A percentile compares a stretch with the other conserved stretches of the same genome.
phyloP scores from a whole-genome alignment of 2,113 vertebrate genomes.

The Hydropotes inermis region DNA sequence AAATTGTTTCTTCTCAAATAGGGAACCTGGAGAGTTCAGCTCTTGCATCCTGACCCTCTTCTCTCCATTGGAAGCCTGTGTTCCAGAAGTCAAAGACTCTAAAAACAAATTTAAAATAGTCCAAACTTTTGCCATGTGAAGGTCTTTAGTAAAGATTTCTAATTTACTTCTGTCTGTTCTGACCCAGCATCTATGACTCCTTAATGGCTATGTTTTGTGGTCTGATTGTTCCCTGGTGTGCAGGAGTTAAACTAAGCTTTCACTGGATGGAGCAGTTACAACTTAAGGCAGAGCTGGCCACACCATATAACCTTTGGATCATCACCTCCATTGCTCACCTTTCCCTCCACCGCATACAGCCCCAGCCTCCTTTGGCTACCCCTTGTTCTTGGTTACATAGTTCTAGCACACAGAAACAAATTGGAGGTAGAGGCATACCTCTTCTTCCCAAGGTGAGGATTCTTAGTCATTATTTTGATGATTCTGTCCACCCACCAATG shows the following conservation, averaged over 20 bases:
- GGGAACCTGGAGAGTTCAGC: background rate
- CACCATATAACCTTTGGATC: background rate
- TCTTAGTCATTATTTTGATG: background rate
- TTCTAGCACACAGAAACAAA: background rate
- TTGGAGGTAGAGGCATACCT: background rate
- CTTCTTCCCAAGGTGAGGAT: background rate
- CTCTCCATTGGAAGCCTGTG: background rate
- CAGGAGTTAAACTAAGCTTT: background rate
- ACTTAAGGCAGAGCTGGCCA: background rate
- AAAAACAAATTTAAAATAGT: background rate
- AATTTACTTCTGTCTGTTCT: background rate
- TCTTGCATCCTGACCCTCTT: background rate
- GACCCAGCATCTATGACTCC: background rate
- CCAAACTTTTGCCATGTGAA: background rate
- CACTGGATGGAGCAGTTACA: background rate
- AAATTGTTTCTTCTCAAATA: background rate
- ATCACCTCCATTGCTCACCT: accelerated
- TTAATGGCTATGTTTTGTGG: background rate
- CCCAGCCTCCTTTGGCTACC: background rate
- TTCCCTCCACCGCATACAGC: background rate
- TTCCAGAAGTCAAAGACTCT: background rate
- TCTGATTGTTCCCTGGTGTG: background rate
- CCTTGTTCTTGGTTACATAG: background rate
- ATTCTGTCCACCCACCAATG: background rate
- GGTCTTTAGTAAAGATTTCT: background rate